These are phyloP conservation scores for Epinephelus malabaricus DNA, from an alignment of 2,797 vertebrate genomes.

Conservation along the genomic window DNA sequence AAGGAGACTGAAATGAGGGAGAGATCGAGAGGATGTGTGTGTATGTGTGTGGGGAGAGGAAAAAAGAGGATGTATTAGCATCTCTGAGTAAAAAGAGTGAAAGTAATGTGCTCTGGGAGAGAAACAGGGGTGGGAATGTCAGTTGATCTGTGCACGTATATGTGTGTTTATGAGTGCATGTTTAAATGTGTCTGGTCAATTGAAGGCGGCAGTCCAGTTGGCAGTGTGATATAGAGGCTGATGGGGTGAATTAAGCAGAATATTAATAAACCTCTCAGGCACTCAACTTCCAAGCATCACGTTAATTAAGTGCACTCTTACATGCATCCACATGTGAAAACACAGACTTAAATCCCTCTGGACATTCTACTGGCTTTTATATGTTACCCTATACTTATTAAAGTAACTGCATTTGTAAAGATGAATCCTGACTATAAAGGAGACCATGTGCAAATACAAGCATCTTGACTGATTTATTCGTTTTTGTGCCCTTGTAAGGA, in stretches of 20 bases:
- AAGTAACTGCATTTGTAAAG: conserved; percentile 2
- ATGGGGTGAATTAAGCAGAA: conserved; percentile 64
- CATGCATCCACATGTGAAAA: not conserved
- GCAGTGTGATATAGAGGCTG: conserved; percentile 58
- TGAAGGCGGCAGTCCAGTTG: conserved; percentile 63
- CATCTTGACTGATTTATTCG: not conserved
- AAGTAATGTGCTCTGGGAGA: not conserved
- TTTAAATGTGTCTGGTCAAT: conserved; percentile 48
- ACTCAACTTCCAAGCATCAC: conserved; percentile 21
- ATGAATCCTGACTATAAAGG: conserved; percentile 1
- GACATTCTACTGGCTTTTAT: not conserved
- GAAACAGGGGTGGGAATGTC: conserved; percentile 13
- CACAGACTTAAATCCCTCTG: conserved; percentile 3
- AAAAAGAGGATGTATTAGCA: not conserved
- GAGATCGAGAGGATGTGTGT: conserved; percentile 3
- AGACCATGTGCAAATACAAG: not conserved
- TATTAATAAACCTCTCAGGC: conserved; percentile 73
- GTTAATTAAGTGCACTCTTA: conserved; percentile 20
- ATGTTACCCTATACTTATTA: conserved; percentile 1
- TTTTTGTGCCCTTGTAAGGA: conserved; percentile 33
- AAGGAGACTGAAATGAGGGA: conserved; percentile 29
- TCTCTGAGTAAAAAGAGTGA: conserved; percentile 13
- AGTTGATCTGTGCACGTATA: not conserved
- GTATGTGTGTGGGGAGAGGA: not conserved
- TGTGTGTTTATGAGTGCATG: conserved; percentile 2